phyloP scores from a whole-genome alignment of 2,113 vertebrate species.

The Phocoena sinus region DNA sequence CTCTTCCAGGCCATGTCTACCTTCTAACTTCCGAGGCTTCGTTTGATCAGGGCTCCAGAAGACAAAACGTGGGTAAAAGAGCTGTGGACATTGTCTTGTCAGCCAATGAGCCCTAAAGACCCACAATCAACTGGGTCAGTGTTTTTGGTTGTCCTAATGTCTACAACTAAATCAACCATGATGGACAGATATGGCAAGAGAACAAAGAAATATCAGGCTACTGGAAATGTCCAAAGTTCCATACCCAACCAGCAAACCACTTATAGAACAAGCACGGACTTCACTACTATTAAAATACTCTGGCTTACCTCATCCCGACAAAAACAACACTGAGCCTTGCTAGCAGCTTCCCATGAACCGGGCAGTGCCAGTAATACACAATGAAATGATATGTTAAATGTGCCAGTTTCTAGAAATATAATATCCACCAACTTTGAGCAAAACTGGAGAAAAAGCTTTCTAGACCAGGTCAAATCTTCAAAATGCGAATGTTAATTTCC shows the following conservation, averaged over 20 bases:
- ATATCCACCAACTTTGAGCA: not conserved
- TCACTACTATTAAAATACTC: not conserved
- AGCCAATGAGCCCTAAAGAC: not conserved
- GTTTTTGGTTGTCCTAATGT: not conserved
- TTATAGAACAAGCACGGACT: not conserved
- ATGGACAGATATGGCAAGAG: not conserved
- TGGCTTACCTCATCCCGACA: not conserved
- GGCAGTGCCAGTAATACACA: not conserved
- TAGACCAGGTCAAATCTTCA: not conserved
- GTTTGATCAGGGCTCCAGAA: not conserved
- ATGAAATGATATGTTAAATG: not conserved
- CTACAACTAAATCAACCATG: not conserved
- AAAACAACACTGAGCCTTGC: not conserved
- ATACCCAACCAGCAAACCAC: not conserved
- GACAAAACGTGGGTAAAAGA: not conserved
- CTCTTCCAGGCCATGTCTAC: not conserved
- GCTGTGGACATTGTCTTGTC: not conserved
- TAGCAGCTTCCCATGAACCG: not conserved
- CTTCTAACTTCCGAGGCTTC: not conserved
- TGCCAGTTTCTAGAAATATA: not conserved
- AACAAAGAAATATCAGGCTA: not conserved
- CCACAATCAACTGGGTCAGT: not conserved
- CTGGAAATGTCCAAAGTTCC: not conserved
- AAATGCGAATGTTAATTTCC: not conserved
- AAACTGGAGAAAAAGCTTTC: not conserved